These are phyloP conservation scores for Cyprinella venusta DNA, from an alignment of 2,797 vertebrate genomes.

Conservation along the genomic window DNA sequence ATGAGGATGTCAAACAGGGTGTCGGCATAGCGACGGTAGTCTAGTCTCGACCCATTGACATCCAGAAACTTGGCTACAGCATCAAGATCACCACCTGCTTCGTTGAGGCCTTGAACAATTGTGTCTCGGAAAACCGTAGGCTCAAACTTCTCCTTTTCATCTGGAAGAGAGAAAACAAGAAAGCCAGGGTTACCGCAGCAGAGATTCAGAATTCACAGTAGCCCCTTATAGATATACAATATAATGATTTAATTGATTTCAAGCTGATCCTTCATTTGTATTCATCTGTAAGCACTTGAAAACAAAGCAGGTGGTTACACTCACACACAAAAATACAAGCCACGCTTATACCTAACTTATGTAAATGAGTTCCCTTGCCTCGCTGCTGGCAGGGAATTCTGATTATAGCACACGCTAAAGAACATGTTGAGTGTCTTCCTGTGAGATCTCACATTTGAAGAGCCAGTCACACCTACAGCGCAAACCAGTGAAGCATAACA, in stretches of 20 bases:
- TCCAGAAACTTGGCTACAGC: constrained; percentile 92
- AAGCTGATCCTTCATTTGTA: background rate
- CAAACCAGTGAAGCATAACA: constrained; percentile 44
- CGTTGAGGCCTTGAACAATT: constrained; percentile 89
- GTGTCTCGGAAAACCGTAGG: constrained; percentile 93
- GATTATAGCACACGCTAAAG: constrained; percentile 28
- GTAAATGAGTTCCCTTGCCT: constrained; percentile 27
- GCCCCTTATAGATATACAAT: background rate
- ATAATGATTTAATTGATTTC: background rate
- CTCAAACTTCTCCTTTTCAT: constrained; percentile 99
- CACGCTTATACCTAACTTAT: constrained; percentile 1
- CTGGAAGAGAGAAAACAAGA: constrained; percentile 65
- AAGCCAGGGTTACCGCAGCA: background rate
- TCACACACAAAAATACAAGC: background rate
- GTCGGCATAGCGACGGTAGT: constrained; percentile 94
- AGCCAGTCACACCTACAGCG: constrained; percentile 32
- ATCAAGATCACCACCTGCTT: constrained; percentile 87
- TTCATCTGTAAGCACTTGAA: background rate
- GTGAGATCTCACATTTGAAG: constrained; percentile 41
- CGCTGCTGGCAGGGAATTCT: constrained; percentile 14
- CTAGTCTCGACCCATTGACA: constrained; percentile 85
- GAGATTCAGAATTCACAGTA: background rate
- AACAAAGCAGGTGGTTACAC: background rate
- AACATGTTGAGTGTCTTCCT: constrained; percentile 40
- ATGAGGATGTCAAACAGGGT: constrained; percentile 93